These are phyloP conservation scores for Stenolophus ochropezus DNA, from an alignment of 2,888 invertebrate genomes.

Conservation along the genomic window DNA sequence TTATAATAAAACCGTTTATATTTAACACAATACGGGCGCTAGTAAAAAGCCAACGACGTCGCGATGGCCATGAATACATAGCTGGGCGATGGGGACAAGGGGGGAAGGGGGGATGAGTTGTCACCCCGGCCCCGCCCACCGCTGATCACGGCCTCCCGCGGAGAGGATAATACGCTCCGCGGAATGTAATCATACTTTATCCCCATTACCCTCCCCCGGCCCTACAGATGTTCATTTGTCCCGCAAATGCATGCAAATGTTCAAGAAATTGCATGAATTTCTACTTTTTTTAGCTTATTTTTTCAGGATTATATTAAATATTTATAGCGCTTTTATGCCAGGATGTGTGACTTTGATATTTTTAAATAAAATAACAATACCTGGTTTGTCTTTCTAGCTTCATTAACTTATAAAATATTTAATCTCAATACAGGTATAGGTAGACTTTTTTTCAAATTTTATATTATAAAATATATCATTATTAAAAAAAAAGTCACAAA, in stretches of 20 bases:
- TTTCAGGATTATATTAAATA: constrained; percentile 20
- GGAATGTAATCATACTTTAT: constrained; percentile 71
- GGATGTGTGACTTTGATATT: background rate
- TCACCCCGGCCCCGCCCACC: constrained; percentile 67
- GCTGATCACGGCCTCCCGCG: constrained; percentile 68
- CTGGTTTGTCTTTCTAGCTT: background rate
- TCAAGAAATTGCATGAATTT: background rate
- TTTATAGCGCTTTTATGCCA: background rate
- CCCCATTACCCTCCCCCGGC: constrained; percentile 66
- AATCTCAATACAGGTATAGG: no score
- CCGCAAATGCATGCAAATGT: constrained; percentile 57
- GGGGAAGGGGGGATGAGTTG: constrained; percentile 66
- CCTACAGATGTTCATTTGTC: constrained; percentile 31
- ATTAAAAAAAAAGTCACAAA: no score
- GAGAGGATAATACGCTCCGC: constrained; percentile 67
- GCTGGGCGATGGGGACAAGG: background rate
- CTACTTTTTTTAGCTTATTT: background rate
- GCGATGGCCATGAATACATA: constrained; percentile 47
- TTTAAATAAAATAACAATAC: background rate
- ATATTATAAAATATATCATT: no score
- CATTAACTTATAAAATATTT: no score
- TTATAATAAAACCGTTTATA: constrained; percentile 58
- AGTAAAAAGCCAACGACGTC: constrained; percentile 51
- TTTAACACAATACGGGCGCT: constrained; percentile 55
- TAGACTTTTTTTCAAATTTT: no score